Evolutionary conservation across 35 echinoderm and acorn worm species (phyloP).

Genomic region (Ophiothrix spiculata): DNA sequence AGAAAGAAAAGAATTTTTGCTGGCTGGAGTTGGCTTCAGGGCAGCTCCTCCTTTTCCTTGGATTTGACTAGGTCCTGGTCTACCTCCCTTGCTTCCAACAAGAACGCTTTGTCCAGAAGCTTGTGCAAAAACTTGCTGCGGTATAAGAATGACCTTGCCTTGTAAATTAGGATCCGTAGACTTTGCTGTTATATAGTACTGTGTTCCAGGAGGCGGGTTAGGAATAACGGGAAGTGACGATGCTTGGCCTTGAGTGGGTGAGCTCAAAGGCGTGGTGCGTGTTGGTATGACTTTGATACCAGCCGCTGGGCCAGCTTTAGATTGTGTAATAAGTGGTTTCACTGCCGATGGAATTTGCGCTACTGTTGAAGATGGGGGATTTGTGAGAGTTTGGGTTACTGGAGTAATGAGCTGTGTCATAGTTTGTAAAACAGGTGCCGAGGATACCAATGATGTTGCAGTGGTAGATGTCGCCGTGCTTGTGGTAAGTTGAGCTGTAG

Average conservation of each 20-base stretch:
- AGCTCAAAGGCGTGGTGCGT: background rate
- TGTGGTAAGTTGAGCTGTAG: background rate
- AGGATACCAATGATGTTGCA: background rate
- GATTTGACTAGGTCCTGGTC: conserved; percentile 19
- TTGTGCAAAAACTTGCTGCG: conserved; percentile 93
- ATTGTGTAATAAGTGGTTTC: background rate
- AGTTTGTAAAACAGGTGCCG: background rate
- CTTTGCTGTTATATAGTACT: conserved; percentile 96
- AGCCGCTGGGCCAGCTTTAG: background rate
- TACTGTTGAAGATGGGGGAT: background rate
- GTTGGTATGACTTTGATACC: conserved; percentile 18
- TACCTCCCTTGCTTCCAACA: conserved; percentile 27
- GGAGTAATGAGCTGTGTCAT: conserved; percentile 13
- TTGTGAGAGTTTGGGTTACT: background rate
- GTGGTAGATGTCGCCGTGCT: background rate
- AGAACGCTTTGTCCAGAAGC: conserved; percentile 52
- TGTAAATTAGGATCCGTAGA: conserved; percentile 96
- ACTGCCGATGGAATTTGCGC: background rate
- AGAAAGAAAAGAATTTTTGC: conserved; percentile 68
- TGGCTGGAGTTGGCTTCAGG: background rate
- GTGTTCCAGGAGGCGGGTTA: conserved; percentile 72
- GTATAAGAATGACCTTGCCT: conserved; percentile 96
- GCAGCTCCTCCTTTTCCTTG: conserved; percentile 19
- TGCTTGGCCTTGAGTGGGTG: conserved; percentile 34
- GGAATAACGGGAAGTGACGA: conserved; percentile 46